Evolutionary conservation across 1,140 invertebrate genomes (phyloP), one percentile per base, ranked within the genome.

Genomic region (Tetragnatha versicolor): DNA sequence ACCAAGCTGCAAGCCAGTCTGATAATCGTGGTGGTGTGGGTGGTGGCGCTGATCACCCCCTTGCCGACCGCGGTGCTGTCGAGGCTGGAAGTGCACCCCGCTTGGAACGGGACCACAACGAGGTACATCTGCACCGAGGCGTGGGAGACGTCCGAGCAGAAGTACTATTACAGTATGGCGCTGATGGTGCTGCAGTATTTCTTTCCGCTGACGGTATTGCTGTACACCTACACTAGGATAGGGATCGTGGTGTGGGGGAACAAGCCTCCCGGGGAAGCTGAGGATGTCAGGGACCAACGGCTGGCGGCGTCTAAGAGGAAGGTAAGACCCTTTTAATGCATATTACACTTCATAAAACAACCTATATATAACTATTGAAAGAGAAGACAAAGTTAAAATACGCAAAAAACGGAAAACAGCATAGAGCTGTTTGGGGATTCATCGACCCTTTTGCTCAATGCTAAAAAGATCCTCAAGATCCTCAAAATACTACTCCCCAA

Each of bases 201-300:
- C 47, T 87, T 96, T 53, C 95, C 95, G 0, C 86, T 96, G 49
- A 83, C 89, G 3, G 92, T 96, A n/a, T 89, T 98, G 1, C 86
- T 95, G 20, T 93, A 93, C 84, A 95, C 94, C 0, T 98, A 98
- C 84, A 90, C 91, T 0, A 89, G 92, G 53, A 97, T 98, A 51
- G 93, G 91, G 0, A 87, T 93, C 12, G 92, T 93, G 9, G 93
- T 97, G 14, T 97, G 95, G 95, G 93, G 93, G 9, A 93, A 94
- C 83, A 88, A 90, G 49, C 91, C 92, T 1, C 94, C 93, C 0
- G 94, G 94, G 0, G 94, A 96, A 85, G 93, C 94, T 0, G 90
- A 95, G 84, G 91, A 92, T 81, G 89, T 89, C 17, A 85, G 94
- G 45, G 93, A 96, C 86, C 89, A 91, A 81, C 88, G 93, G 61